Conservation (phyloP, 2,797 vertebrate genomes). For the Okamejei kenojei region DNA sequence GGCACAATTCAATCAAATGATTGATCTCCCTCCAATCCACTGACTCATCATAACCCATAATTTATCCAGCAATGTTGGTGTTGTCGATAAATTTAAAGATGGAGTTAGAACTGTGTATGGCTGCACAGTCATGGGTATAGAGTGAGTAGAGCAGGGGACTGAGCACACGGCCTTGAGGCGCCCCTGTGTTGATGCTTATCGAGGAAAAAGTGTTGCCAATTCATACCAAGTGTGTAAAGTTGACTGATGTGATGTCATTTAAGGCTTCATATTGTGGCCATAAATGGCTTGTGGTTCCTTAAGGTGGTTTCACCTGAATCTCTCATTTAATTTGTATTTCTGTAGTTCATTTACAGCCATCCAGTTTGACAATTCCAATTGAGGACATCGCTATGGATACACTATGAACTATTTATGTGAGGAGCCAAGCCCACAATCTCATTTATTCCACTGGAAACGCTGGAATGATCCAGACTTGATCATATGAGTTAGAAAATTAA, state of each 20-base stretch:
- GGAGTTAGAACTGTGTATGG: no score
- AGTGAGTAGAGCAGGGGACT: no score
- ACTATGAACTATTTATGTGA: background rate
- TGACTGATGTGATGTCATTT: background rate
- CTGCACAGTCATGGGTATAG: no score
- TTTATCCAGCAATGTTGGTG: no score
- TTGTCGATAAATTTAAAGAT: no score
- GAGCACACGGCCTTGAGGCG: no score
- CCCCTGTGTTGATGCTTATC: no score
- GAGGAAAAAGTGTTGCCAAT: no score
- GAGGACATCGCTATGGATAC: background rate
- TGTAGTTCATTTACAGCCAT: background rate
- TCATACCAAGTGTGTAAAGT: background rate
- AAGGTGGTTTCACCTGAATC: background rate
- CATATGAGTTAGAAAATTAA: background rate
- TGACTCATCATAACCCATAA: no score
- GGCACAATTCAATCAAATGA: no score
- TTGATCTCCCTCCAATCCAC: no score
- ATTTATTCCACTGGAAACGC: background rate
- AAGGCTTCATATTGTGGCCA: background rate
- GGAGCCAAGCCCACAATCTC: background rate
- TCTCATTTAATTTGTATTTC: background rate
- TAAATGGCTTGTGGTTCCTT: background rate
- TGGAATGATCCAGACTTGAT: background rate
- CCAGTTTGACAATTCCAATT: background rate